These are phyloP conservation scores for Balaeniceps rex DNA, from an alignment of 2,113 vertebrate genomes.

Conservation along the genomic window DNA sequence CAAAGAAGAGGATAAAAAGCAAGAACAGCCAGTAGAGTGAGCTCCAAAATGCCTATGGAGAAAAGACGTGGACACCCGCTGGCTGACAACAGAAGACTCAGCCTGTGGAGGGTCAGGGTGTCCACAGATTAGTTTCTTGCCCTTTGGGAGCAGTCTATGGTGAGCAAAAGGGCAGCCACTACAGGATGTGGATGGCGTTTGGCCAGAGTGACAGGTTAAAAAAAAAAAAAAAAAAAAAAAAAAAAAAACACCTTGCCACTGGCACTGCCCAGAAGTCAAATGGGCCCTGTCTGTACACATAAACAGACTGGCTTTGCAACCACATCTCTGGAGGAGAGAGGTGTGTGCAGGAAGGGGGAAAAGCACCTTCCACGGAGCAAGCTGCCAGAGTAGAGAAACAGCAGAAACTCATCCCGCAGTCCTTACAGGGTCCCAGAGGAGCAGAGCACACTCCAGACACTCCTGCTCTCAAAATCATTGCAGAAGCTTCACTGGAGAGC, in stretches of 20 bases:
- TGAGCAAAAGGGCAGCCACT: background rate
- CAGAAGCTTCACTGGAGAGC: background rate
- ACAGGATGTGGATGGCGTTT: background rate
- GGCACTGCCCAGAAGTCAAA: background rate
- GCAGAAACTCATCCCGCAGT: background rate
- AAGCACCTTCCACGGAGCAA: background rate
- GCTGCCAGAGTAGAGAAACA: background rate
- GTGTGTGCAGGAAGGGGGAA: background rate
- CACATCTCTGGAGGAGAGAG: background rate
- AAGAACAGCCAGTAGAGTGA: background rate
- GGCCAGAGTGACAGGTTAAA: background rate
- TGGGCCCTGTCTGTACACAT: accelerated
- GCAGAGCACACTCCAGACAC: background rate
- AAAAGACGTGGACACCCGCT: background rate
- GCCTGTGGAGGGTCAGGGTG: background rate
- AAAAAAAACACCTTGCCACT: background rate
- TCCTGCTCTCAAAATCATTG: background rate
- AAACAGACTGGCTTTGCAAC: background rate
- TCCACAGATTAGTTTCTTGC: background rate
- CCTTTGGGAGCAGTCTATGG: background rate
- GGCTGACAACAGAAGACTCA: background rate
- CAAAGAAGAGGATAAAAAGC: background rate
- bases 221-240: background rate
- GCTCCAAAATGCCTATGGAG: background rate
- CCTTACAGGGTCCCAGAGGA: background rate